Evolutionary conservation across 2,797 vertebrate genomes (phyloP).

Genomic region (Pseudomugil tenellus): DNA sequence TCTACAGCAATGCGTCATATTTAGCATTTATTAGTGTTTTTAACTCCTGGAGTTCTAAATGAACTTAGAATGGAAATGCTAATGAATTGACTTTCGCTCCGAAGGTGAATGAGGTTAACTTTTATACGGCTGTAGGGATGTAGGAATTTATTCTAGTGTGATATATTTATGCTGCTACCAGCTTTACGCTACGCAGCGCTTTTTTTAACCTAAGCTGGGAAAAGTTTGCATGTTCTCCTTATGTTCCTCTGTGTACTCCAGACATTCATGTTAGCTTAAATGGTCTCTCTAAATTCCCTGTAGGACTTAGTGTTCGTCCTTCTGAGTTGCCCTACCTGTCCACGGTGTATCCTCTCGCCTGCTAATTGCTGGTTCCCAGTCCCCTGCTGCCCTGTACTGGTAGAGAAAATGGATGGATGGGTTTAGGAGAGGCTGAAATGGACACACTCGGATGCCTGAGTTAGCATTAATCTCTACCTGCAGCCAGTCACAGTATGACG

Average conservation of each 20-base stretch:
- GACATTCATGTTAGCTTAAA: not conserved
- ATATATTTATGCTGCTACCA: not conserved
- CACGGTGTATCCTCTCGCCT: not conserved
- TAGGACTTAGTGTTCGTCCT: too few relatives aligned
- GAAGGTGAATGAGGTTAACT: too few relatives aligned
- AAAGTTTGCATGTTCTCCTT: too few relatives aligned
- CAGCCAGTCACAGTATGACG: not conserved
- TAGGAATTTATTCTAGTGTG: not conserved
- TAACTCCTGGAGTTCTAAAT: not conserved
- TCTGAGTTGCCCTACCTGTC: not conserved
- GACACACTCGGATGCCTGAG: slow-evolving; percentile 3
- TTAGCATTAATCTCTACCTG: slow-evolving; percentile 12
- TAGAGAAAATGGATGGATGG: not conserved
- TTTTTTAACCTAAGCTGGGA: too few relatives aligned
- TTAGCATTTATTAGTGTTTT: not conserved
- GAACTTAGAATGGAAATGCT: not conserved
- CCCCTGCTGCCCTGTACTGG: not conserved
- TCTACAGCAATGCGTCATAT: not conserved
- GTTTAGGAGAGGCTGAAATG: slow-evolving; percentile 1
- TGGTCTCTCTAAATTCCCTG: not conserved
- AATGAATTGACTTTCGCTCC: not conserved
- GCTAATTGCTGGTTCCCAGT: not conserved
- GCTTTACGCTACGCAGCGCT: not conserved
- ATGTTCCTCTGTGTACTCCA: too few relatives aligned
- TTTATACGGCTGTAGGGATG: not conserved